phyloP scores from a whole-genome alignment of 2,888 invertebrate genomes.

The Aphidius colemani region DNA sequence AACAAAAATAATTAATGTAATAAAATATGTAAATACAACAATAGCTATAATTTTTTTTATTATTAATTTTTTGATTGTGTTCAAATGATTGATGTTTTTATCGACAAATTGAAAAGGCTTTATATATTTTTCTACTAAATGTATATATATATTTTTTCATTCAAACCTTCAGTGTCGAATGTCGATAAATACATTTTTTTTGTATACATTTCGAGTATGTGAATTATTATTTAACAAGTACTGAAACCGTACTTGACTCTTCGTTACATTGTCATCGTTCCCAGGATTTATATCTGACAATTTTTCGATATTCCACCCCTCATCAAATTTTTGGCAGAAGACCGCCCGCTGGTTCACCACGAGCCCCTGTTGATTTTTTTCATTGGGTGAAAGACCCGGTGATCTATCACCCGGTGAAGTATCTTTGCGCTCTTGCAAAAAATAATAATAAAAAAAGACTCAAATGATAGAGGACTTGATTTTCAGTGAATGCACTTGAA shows the following conservation, averaged over 20 bases:
- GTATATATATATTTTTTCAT: not conserved
- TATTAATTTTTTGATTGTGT: too few relatives aligned
- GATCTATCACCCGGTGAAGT: conserved; percentile 4
- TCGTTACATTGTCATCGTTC: conserved; percentile 17
- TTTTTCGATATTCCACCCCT: conserved; percentile 1
- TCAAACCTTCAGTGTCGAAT: too few relatives aligned
- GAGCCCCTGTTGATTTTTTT: conserved; percentile 21
- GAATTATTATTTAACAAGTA: conserved; percentile 13
- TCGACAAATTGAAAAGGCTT: too few relatives aligned
- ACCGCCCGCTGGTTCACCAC: conserved; percentile 24
- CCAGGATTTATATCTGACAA: conserved; percentile 21
- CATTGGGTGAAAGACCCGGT: conserved; percentile 19
- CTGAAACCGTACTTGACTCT: not conserved
- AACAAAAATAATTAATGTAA: too few relatives aligned
- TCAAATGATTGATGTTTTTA: too few relatives aligned
- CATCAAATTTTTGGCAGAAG: not conserved
- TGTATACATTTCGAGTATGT: not conserved
- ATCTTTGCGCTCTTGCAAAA: too few relatives aligned
- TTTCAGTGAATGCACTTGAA: conserved; percentile 11
- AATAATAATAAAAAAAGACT: too few relatives aligned
- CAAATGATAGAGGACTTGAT: too few relatives aligned
- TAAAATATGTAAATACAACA: too few relatives aligned
- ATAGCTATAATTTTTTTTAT: too few relatives aligned
- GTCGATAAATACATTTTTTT: too few relatives aligned
- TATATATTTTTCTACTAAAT: too few relatives aligned